These are phyloP conservation scores for Labroides dimidiatus DNA, from an alignment of 2,797 vertebrate genomes.

Conservation along the genomic window DNA sequence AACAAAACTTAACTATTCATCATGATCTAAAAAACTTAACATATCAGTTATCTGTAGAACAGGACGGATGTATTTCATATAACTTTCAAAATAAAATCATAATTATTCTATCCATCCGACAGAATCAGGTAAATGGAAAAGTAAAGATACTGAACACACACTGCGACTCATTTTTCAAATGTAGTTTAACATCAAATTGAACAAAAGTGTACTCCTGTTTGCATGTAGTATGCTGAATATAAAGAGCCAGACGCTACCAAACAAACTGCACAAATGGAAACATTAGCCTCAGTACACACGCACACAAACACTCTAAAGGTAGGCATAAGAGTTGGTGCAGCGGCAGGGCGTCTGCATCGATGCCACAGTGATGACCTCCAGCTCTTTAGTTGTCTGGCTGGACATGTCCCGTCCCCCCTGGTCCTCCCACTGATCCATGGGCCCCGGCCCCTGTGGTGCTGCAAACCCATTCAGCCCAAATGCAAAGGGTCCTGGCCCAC, in stretches of 20 bases:
- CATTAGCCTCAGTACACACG: conserved; percentile 27
- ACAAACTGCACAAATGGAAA: conserved; percentile 45
- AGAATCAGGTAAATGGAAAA: conserved; percentile 53
- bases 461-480: conserved; percentile 89
- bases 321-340: conserved; percentile 97
- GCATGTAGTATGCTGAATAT: conserved; percentile 34
- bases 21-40: conserved; percentile 33
- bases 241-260: conserved; percentile 35
- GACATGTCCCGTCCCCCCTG: conserved; percentile 83
- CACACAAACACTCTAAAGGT: conserved; percentile 81
- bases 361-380: conserved; percentile 96
- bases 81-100: conserved; percentile 33
- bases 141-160: conserved; percentile 56
- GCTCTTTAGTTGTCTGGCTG: conserved; percentile 89
- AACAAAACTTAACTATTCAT: conserved; percentile 64
- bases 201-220: conserved; percentile 38
- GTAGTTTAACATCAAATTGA: conserved; percentile 42
- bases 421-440: conserved; percentile 84
- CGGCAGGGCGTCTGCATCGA: conserved; percentile 98
- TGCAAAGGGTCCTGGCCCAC: conserved; percentile 95
- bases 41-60: conserved; percentile 36
- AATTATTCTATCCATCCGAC: conserved; percentile 34
- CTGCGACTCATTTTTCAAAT: conserved; percentile 44
- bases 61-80: conserved; percentile 39
- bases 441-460: conserved; percentile 67